Evolutionary conservation across 2,113 vertebrate species (phyloP).

Genomic region (Barnardius zonarius): DNA sequence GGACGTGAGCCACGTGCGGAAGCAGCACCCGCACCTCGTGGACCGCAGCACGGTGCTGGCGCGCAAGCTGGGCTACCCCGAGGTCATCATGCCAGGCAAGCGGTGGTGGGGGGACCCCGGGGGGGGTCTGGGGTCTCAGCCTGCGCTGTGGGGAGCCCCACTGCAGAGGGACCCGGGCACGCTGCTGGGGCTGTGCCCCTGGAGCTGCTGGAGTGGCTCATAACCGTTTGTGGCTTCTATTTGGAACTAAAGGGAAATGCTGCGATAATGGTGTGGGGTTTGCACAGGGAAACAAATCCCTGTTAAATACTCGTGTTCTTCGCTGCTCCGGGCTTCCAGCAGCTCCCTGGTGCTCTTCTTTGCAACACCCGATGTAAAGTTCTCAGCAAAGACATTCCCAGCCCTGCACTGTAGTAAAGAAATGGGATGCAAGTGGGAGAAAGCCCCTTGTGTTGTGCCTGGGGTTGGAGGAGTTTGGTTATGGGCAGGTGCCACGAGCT

Average conservation of each 20-base stretch:
- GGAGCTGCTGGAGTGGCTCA: not conserved
- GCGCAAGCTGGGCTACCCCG: constrained; percentile 85
- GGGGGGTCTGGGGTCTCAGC: not conserved
- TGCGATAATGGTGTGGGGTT: not conserved
- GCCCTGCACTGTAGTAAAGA: not conserved
- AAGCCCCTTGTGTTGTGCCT: not conserved
- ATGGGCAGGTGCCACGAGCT: not conserved
- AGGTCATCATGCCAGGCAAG: constrained; percentile 88
- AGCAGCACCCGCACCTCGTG: constrained; percentile 82
- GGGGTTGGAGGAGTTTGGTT: not conserved
- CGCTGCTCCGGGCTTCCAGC: not conserved
- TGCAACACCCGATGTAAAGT: not conserved
- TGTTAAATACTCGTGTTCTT: not conserved
- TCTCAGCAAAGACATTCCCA: not conserved
- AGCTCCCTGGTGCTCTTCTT: not conserved
- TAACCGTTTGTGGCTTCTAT: not conserved
- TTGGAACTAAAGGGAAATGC: not conserved
- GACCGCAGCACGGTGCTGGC: constrained; percentile 79
- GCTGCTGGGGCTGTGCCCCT: not conserved
- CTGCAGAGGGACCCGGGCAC: not conserved
- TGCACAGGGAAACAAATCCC: not conserved
- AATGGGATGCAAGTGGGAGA: not conserved
- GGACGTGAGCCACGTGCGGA: constrained; percentile 78
- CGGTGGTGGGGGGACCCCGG: accelerated
- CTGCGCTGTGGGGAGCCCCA: accelerated